Base-by-base conservation (phyloP, 1,140 invertebrate species). In the Eufriesea mexicana region DNA sequence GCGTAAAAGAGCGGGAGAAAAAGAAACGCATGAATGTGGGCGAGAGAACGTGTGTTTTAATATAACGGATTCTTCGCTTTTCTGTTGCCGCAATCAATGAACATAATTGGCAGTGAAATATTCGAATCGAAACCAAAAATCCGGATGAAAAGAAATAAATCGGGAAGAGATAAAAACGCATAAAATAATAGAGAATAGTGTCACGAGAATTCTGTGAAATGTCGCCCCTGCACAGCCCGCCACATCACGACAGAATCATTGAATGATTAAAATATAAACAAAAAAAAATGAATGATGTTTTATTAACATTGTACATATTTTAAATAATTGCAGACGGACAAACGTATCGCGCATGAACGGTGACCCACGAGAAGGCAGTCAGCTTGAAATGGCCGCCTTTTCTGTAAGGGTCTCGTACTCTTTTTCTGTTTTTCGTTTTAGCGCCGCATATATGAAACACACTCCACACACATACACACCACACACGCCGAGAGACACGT, bases 291-390 rank as follows among this genome's bases (percentile, higher is more conserved):
- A 92, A 90, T 91, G 91, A 93, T 90, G 92, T 94, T 94, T 93
- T 93, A 93, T 92, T 93, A 93, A 93, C 92, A 93, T 91, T 93
- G 92, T 93, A 93, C 83, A 93, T 93, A 93, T 93, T 93, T 93
- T 93, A 92, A 93, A 94, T 93, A 92, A 92, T 93, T 92, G 92
- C 92, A 91, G 76, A 91, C 88, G 90, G 84, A 90, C 86, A 92
- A 89, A 89, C 87, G 90, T 87, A 91, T 91, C 84, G 89, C 86
- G 88, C 89, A 91, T 89, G 91, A 92, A 86, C 82, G 89, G 88
- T 70, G 87, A 91, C 83, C 83, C 84, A 82, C 66, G 55, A 77
- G 82, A 73, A 82, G 82, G 76, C 72, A 83, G 28, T 62, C 62
- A 55, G 66, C 72, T 80, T 51, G 1, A 68, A 49, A 70, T 78